Conservation (phyloP, 2,797 vertebrate genomes). For the Muraenolepis orangiensis region DNA sequence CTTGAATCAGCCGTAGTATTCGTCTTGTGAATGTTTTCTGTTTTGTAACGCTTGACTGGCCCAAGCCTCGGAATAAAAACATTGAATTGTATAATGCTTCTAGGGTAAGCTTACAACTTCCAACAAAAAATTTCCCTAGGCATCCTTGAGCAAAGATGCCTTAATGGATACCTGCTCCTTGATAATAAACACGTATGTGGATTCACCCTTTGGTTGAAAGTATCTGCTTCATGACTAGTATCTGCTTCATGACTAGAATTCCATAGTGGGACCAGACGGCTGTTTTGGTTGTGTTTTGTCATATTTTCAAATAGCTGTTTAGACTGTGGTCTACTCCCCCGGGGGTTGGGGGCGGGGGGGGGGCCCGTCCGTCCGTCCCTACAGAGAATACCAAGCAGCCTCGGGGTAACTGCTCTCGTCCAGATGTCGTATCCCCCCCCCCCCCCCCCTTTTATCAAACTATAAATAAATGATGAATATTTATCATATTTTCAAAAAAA, state of each 20-base stretch:
- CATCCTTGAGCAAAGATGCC: not conserved
- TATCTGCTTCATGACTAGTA: too few species aligned
- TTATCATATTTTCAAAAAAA: too few species aligned
- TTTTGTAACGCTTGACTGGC: not conserved
- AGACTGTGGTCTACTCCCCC: too few species aligned
- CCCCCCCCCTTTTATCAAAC: not conserved
- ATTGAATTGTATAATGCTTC: not conserved
- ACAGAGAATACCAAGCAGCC: not conserved
- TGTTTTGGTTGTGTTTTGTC: not conserved
- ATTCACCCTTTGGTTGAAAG: too few species aligned
- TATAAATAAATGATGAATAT: not conserved
- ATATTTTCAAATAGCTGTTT: not conserved
- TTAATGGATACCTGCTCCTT: not conserved
- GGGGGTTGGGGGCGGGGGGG: too few species aligned
- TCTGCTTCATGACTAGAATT: too few species aligned
- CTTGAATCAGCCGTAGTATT: not conserved
- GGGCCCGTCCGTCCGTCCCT: too few species aligned
- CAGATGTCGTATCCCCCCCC: too few species aligned
- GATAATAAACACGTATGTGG: too few species aligned
- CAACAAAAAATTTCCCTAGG: not conserved
- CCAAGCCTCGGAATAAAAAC: not conserved
- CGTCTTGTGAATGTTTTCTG: not conserved
- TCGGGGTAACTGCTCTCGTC: not conserved
- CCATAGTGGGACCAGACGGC: too few species aligned
- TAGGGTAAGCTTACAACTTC: not conserved